Conservation (phyloP, 53 echinoderm and acorn worm species). For the Paracentrotus lividus region DNA sequence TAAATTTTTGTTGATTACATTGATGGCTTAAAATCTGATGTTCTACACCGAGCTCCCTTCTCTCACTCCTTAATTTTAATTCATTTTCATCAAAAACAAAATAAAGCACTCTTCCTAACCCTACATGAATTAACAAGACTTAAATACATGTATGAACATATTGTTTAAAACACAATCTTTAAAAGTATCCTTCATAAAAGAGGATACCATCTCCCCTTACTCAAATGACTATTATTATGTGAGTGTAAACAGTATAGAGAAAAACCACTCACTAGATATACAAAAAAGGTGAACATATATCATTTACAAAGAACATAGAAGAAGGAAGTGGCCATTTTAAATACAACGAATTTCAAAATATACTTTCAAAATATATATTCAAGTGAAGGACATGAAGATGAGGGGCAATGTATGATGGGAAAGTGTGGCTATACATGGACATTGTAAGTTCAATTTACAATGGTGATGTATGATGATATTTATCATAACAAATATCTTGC, state of each 20-base stretch:
- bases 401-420: constrained; percentile 10
- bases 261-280: constrained; percentile 55
- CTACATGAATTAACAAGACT: constrained; percentile 57
- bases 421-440: constrained; percentile 11
- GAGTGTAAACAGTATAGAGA: constrained; percentile 24
- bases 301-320: constrained; percentile 65
- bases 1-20: constrained; percentile 70
- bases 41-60: constrained; percentile 3
- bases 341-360: constrained; percentile 61
- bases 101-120: constrained; percentile 66
- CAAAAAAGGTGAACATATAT: constrained; percentile 57
- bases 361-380: constrained; percentile 66
- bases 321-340: constrained; percentile 51
- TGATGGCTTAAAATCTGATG: constrained; percentile 20
- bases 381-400: constrained; percentile 49
- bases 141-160: constrained; percentile 67
- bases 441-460: constrained; percentile 8
- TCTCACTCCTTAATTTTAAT: neutral
- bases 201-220: constrained; percentile 13
- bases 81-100: constrained; percentile 59
- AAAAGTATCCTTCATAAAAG: constrained; percentile 23
- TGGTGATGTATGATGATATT: neutral
- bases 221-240: constrained; percentile 23
- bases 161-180: constrained; percentile 48
- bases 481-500: neutral